Evolutionary conservation across 1,140 invertebrate genomes (phyloP).

Genomic region (Portunus trituberculatus): DNA sequence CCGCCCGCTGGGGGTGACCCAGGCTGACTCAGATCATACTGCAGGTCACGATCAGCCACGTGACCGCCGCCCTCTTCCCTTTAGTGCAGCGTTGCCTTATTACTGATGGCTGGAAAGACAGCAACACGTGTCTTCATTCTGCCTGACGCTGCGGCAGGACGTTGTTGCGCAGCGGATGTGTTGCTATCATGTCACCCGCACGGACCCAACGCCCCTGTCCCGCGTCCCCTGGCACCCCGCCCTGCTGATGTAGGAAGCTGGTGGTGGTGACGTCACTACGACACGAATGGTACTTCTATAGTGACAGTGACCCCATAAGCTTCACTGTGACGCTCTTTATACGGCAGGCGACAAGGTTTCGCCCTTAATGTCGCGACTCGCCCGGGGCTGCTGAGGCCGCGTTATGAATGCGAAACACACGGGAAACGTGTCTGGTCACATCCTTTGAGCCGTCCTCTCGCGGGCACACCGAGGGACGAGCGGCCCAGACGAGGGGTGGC

Average conservation of each 20-base stretch:
- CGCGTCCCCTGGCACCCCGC: background rate
- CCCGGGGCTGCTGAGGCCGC: background rate
- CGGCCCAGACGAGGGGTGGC: too few species aligned
- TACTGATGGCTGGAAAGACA: background rate
- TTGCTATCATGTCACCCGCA: background rate
- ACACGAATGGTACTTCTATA: background rate
- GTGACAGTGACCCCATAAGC: background rate
- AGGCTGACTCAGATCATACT: background rate
- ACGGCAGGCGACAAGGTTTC: background rate
- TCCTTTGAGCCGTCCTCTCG: background rate
- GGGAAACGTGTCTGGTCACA: background rate
- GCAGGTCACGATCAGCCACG: background rate
- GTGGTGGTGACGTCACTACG: background rate
- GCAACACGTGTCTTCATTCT: background rate
- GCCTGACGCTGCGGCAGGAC: background rate
- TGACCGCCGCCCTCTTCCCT: background rate
- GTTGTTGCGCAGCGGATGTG: background rate
- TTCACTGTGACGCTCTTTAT: background rate
- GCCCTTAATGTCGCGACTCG: background rate
- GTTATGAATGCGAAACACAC: slow-evolving; percentile 6
- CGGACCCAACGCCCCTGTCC: background rate
- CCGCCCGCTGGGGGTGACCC: background rate
- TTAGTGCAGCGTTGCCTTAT: too few species aligned
- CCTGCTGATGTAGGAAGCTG: background rate
- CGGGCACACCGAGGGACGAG: background rate